Conservation (phyloP, 2,113 vertebrate genomes). For the Colossoma macropomum region DNA sequence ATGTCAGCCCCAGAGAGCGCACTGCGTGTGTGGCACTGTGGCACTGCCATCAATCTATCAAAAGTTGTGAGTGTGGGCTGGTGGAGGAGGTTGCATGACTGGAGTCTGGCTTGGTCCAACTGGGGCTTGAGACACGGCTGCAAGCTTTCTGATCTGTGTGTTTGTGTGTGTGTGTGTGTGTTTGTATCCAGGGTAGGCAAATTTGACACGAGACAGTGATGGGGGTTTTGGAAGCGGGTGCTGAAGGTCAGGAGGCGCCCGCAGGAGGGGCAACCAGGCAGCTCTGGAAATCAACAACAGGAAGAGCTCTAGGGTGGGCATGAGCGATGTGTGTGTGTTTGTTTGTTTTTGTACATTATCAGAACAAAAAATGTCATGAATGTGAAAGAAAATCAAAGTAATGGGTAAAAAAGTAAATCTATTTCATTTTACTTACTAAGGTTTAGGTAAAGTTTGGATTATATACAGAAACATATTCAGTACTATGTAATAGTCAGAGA, state of each 20-base stretch:
- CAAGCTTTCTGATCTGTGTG: not conserved
- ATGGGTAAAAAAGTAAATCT: no score
- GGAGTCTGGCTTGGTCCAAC: not conserved
- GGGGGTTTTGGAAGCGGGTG: conserved; percentile 15
- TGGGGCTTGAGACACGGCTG: not conserved
- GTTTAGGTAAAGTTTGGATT: no score
- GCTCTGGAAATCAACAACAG: conserved; percentile 31
- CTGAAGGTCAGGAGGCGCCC: conserved; percentile 57
- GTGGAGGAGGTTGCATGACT: not conserved
- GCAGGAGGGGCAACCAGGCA: conserved; percentile 33
- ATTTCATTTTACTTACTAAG: no score
- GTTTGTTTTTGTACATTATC: conserved; percentile 49
- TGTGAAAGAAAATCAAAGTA: no score
- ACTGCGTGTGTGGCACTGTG: not conserved
- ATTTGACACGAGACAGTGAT: conserved; percentile 44
- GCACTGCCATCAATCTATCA: not conserved
- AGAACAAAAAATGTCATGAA: no score
- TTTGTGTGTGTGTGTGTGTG: conserved; percentile 58
- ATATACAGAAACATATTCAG: no score
- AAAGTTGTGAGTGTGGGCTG: not conserved
- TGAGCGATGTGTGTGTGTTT: conserved; percentile 38
- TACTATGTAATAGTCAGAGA: no score
- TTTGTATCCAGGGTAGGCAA: conserved; percentile 31
- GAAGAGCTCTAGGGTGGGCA: conserved; percentile 42
- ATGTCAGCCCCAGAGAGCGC: not conserved